phyloP scores from a whole-genome alignment of 2,888 invertebrate species.

The Synergus umbraculus region DNA sequence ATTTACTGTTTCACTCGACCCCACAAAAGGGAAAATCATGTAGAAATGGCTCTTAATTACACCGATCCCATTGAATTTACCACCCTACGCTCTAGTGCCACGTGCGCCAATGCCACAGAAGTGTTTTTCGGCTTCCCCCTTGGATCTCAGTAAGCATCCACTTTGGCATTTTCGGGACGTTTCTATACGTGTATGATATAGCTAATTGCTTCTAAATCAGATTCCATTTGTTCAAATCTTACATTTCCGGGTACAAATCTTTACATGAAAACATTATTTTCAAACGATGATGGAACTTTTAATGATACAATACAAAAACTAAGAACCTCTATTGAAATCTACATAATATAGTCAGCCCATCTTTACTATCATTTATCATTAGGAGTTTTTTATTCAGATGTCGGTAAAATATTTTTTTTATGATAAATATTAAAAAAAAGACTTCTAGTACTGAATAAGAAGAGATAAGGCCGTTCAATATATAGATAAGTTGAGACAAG shows the following conservation, averaged over 20 bases:
- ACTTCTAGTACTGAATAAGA: background rate
- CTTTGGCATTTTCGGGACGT: slow-evolving; percentile 52
- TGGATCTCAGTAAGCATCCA: slow-evolving; percentile 48
- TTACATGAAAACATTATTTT: background rate
- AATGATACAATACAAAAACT: too few relatives aligned
- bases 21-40: slow-evolving; percentile 71
- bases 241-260: background rate
- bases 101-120: slow-evolving; percentile 68
- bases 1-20: slow-evolving; percentile 69
- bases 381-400: too few relatives aligned
- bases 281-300: too few relatives aligned
- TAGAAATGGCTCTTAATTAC: slow-evolving; percentile 78
- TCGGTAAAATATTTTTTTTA: too few relatives aligned
- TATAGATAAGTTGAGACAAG: background rate
- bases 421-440: background rate
- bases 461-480: background rate
- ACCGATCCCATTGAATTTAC: slow-evolving; percentile 76
- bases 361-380: too few relatives aligned
- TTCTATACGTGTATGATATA: background rate
- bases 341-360: too few relatives aligned
- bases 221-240: background rate
- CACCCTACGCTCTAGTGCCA: slow-evolving; percentile 64
- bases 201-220: slow-evolving; percentile 4
- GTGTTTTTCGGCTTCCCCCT: slow-evolving; percentile 61
- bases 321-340: too few relatives aligned